Evolutionary conservation across 2,797 vertebrate genomes (phyloP).

Genomic region (Ctenosaura bakeri): DNA sequence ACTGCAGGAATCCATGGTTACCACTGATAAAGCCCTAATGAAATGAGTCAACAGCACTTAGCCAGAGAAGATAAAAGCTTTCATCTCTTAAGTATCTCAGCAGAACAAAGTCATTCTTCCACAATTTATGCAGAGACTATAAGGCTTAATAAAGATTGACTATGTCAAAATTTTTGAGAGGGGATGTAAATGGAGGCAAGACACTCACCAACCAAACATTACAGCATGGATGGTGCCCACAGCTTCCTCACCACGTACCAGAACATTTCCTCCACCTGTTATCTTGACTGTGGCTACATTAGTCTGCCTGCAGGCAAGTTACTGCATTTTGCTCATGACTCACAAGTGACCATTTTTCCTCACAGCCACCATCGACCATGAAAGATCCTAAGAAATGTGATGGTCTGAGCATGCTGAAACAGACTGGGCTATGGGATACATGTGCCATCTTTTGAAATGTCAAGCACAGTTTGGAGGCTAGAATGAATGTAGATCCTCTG

Average conservation of each 20-base stretch:
- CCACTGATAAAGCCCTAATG: background rate
- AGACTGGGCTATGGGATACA: background rate
- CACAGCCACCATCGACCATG: background rate
- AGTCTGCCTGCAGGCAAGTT: background rate
- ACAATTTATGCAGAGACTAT: background rate
- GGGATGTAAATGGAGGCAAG: background rate
- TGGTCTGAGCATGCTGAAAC: background rate
- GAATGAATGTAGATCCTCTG: background rate
- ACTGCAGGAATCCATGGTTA: slow-evolving; percentile 18
- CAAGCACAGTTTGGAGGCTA: background rate
- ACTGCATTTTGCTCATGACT: background rate
- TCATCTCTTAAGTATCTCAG: background rate
- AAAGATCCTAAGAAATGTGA: background rate
- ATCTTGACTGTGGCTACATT: background rate
- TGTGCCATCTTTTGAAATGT: background rate
- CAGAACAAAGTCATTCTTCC: background rate
- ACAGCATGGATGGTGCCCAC: background rate
- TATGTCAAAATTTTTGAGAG: background rate
- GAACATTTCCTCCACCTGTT: background rate
- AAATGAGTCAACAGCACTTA: slow-evolving; percentile 17
- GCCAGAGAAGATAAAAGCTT: background rate
- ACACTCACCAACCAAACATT: background rate
- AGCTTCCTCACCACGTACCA: background rate
- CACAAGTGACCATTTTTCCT: background rate
- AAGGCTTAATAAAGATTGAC: background rate